Evolutionary conservation across 2,888 invertebrate species (phyloP), one percentile per base, ranked within the genome.

Genomic region (Ochropleura plecta): DNA sequence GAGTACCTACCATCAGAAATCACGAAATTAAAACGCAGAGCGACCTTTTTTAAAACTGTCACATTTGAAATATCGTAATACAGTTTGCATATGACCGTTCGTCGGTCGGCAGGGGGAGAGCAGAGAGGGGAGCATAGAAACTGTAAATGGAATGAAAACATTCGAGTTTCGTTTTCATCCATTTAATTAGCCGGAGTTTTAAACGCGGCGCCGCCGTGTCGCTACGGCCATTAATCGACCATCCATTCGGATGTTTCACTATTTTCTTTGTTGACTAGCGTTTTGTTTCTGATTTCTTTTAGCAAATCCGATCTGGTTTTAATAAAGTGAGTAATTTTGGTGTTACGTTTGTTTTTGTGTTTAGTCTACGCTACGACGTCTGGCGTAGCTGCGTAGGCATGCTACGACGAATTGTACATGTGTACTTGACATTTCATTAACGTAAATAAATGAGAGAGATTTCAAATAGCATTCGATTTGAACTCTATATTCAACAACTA

Each of bases 61-160:
- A 88, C 89, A 88, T 91, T 88, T 86, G 79, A 90, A 89, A 91
- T 91, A 91, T 90, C 86, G 89, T 91, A 90, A 90, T 90, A 91
- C 89, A 89, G 89, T 92, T 93, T 92, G 93, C 94, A 94, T 94
- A 90, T 89, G 88, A 90, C 91, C 91, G 83, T 92, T 89, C 91
- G 88, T 85, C 81, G 86, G 83, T 90, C 84, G 85, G 84, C 78
- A 82, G 87, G 89, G 90, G 88, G 90, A 86, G 88, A 88, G 89
- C 89, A 89, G 90, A 86, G 88, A 89, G 89, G 89, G 89, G 90
- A 90, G 89, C 90, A 92, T 92, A 92, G 92, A 90, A 91, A 93
- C 91, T 92, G 92, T 92, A 95, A 96, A 95, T 95, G 94, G 93
- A 96, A 95, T 93, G 95, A 95, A 96, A 96, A 95, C 95, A 95